A percentile compares a stretch with the other conserved stretches of the same genome.
These are phyloP conservation scores for Seriola dumerili DNA, from an alignment of 2,113 vertebrate species.

Conservation along the genomic window DNA sequence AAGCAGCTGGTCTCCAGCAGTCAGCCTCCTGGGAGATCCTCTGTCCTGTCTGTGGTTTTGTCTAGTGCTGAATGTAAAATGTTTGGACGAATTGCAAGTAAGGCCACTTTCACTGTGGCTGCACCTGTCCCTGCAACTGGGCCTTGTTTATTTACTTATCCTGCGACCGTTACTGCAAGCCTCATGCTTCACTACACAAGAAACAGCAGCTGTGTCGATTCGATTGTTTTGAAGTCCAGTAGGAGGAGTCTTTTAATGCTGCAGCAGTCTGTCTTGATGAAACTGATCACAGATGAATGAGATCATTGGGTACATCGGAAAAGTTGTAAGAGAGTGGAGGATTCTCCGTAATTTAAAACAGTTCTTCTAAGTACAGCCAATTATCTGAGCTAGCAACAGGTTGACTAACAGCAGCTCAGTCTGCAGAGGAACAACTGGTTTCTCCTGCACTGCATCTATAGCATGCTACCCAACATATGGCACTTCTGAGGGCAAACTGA, in stretches of 20 bases:
- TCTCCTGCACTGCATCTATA: slow-evolving; percentile 1
- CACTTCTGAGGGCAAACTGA: slow-evolving; percentile 31
- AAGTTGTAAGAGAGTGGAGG: not conserved
- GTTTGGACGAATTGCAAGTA: slow-evolving; percentile 50
- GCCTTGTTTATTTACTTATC: slow-evolving; percentile 80
- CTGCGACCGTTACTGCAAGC: slow-evolving; percentile 76
- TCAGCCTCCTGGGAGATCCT: slow-evolving; percentile 50
- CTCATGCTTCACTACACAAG: slow-evolving; percentile 78
- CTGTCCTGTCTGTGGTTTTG: slow-evolving; percentile 67
- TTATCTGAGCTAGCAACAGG: slow-evolving; percentile 3
- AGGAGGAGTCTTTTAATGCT: slow-evolving; percentile 48
- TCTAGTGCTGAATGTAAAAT: slow-evolving; percentile 45
- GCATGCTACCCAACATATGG: slow-evolving; percentile 6
- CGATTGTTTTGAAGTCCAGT: slow-evolving; percentile 69
- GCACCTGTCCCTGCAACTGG: slow-evolving; percentile 75
- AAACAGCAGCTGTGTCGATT: slow-evolving; percentile 79
- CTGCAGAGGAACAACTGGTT: not conserved
- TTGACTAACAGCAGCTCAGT: not conserved
- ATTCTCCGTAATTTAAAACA: not conserved
- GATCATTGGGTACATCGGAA: not conserved
- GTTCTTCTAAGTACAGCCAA: not conserved
- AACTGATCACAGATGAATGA: slow-evolving; percentile 7
- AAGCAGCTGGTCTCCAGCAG: slow-evolving; percentile 47
- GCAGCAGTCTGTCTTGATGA: not conserved
- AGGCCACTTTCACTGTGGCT: slow-evolving; percentile 70